Conservation (phyloP, 2,797 vertebrate genomes). For the Tapera naevia region DNA sequence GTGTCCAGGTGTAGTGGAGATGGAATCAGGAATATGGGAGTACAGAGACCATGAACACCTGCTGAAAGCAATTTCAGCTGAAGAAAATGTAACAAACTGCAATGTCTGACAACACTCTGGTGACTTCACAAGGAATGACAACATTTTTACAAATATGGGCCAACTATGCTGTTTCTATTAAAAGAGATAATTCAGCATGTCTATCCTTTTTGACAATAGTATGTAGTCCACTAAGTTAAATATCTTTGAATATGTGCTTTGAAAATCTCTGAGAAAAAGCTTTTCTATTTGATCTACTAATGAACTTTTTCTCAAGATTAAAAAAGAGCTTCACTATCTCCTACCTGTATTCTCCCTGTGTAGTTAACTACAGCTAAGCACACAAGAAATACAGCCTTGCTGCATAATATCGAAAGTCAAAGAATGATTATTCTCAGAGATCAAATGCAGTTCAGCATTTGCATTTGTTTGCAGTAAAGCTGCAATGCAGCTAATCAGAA, state of each 20-base stretch:
- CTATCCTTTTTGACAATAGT: background rate
- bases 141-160: background rate
- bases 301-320: background rate
- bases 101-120: background rate
- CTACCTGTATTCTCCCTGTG: background rate
- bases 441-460: background rate
- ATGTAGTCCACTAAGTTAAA: background rate
- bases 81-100: background rate
- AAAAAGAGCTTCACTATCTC: background rate
- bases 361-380: background rate
- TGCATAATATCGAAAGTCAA: background rate
- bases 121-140: accelerated
- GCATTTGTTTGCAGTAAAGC: background rate
- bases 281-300: background rate
- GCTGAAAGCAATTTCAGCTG: background rate
- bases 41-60: background rate
- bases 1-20: accelerated
- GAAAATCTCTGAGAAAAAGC: background rate
- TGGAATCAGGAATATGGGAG: background rate
- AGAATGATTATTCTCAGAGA: background rate
- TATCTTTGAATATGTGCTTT: background rate
- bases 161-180: too few species aligned
- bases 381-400: background rate
- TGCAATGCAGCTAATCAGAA: background rate
- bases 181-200: background rate